Evolutionary conservation across 2,113 vertebrate species (phyloP).

Genomic region (Equus przewalskii): DNA sequence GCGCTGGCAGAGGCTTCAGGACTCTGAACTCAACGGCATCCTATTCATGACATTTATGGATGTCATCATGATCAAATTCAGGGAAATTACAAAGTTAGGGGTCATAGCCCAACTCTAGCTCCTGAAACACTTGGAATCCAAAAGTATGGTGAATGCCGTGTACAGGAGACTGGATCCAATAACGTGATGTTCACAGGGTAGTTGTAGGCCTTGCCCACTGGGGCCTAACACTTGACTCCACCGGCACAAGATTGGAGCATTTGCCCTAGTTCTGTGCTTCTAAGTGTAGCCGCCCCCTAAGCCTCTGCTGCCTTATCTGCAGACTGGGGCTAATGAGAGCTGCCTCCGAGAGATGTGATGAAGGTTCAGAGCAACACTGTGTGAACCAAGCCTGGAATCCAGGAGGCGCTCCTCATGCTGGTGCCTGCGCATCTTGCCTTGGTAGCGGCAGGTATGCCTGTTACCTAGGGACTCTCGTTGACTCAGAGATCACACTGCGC

Average conservation of each 20-base stretch:
- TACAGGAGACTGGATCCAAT: neutral
- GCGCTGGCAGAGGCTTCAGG: neutral
- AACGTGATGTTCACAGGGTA: too few species aligned
- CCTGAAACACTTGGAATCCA: neutral
- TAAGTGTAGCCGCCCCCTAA: neutral
- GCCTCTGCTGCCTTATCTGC: neutral
- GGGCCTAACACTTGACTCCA: neutral
- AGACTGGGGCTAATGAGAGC: neutral
- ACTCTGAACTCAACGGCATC: neutral
- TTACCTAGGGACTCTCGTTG: neutral
- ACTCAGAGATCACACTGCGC: fast-evolving
- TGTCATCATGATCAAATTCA: neutral
- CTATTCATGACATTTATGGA: neutral
- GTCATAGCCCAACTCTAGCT: neutral
- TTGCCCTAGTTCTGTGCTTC: neutral
- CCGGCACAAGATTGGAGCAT: neutral
- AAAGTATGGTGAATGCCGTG: neutral
- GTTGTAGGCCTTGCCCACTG: fast-evolving
- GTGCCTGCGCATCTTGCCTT: neutral
- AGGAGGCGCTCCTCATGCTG: neutral
- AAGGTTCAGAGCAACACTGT: too few species aligned
- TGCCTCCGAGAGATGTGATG: neutral
- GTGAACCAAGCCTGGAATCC: neutral
- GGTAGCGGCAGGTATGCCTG: neutral
- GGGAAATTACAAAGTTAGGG: neutral